Conservation (phyloP, 2,888 invertebrate genomes). For the Tetanocera ferruginea region DNA sequence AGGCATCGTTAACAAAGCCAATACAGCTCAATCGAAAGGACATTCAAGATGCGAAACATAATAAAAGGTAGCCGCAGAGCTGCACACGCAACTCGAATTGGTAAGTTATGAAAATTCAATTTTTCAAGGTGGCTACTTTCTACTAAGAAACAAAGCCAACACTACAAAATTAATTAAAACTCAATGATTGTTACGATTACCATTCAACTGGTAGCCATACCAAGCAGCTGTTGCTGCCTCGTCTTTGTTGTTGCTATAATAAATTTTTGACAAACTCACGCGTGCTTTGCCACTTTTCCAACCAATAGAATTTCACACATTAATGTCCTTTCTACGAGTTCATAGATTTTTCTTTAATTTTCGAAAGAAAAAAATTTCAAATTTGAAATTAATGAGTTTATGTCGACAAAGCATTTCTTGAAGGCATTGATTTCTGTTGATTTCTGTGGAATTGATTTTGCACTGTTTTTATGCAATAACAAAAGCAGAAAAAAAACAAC, state of each 20-base stretch:
- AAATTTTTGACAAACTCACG: slow-evolving; percentile 30
- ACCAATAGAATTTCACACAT: slow-evolving; percentile 9
- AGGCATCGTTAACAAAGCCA: not conserved
- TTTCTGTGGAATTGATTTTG: slow-evolving; percentile 22
- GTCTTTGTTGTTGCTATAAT: not conserved
- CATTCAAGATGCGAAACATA: not conserved
- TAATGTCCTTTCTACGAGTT: not conserved
- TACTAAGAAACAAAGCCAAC: not conserved
- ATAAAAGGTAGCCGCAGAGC: not conserved
- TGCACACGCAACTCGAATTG: not conserved
- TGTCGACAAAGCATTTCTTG: not conserved
- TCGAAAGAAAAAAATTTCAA: not conserved
- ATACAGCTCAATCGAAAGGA: not conserved
- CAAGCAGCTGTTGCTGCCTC: not conserved
- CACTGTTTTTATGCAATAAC: slow-evolving; percentile 4
- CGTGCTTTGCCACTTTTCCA: slow-evolving; percentile 16
- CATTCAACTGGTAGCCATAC: not conserved
- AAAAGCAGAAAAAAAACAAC: not conserved
- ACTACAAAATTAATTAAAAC: slow-evolving; percentile 26
- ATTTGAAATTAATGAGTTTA: slow-evolving; percentile 34
- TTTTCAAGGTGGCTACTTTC: slow-evolving; percentile 17
- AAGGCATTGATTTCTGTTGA: slow-evolving; percentile 5
- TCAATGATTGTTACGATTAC: slow-evolving; percentile 10
- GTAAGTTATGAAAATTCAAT: slow-evolving; percentile 29
- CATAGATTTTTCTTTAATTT: not conserved